Percentiles rank a stretch among this genome's conserved stretches.
Conservation (phyloP, 2,888 invertebrate species). For the Lampropteryx suffumata region DNA sequence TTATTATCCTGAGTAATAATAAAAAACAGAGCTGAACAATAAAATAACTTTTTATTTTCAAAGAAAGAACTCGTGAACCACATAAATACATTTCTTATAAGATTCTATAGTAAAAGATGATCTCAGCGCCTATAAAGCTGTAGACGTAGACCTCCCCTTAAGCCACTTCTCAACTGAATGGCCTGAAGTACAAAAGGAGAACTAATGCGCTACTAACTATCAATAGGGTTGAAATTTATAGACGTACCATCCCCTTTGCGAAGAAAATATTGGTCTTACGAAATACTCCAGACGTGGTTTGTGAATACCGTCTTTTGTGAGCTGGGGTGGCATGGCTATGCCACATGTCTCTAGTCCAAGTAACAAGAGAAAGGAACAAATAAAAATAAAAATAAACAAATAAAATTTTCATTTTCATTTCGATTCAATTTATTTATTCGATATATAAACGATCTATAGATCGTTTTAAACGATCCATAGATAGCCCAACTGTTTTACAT, state of each 20-base stretch:
- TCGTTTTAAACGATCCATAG: too few relatives aligned
- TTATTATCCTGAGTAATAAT: too few relatives aligned
- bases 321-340: constrained; percentile 34
- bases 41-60: background rate
- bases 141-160: constrained; percentile 42
- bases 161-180: constrained; percentile 72
- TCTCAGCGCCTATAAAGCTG: constrained; percentile 41
- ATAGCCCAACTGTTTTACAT: too few relatives aligned
- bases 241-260: constrained; percentile 66
- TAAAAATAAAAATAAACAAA: background rate
- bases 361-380: background rate
- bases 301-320: constrained; percentile 72
- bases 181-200: constrained; percentile 69
- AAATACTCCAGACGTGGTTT: constrained; percentile 76
- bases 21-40: too few relatives aligned
- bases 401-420: background rate
- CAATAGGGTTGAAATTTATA: constrained; percentile 78
- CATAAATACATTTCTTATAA: constrained; percentile 9
- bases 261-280: constrained; percentile 80
- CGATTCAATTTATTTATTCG: too few relatives aligned
- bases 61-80: background rate
- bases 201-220: constrained; percentile 79
- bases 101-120: constrained; percentile 23
- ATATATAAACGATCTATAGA: too few relatives aligned
- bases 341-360: constrained; percentile 28